phyloP scores from a whole-genome alignment of 1,140 invertebrate genomes.

The Trichomalopsis sarcophagae region DNA sequence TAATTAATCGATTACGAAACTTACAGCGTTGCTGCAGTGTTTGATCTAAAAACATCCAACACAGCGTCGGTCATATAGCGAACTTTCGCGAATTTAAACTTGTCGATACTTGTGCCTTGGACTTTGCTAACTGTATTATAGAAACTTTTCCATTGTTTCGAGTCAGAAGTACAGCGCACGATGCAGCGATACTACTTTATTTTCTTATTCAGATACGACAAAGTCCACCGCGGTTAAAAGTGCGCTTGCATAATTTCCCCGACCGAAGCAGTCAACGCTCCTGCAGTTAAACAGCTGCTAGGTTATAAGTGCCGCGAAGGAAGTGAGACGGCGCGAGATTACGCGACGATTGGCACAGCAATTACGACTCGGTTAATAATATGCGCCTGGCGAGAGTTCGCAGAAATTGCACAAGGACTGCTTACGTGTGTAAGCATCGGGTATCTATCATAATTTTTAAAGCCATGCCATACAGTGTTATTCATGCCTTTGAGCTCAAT shows the following conservation, averaged over 20 bases:
- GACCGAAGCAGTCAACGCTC: slow-evolving; percentile 20
- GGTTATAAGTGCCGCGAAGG: slow-evolving; percentile 1
- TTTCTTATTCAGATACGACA: not conserved
- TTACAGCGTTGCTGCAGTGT: too few relatives aligned
- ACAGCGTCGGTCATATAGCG: not conserved
- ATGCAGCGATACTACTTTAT: too few relatives aligned
- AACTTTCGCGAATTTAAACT: too few relatives aligned
- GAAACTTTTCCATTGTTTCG: too few relatives aligned
- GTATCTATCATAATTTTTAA: not conserved
- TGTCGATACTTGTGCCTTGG: too few relatives aligned
- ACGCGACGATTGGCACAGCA: slow-evolving; percentile 57
- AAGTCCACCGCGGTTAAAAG: not conserved
- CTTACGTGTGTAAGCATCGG: not conserved
- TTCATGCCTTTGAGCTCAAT: not conserved
- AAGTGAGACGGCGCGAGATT: slow-evolving; percentile 48
- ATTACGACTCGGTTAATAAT: slow-evolving; percentile 49
- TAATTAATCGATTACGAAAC: slow-evolving; percentile 15
- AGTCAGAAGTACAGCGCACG: too few relatives aligned
- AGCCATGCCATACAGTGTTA: not conserved
- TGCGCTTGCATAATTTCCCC: slow-evolving; percentile 30
- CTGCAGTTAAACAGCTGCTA: slow-evolving; percentile 22
- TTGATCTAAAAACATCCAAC: too few relatives aligned
- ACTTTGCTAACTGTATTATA: too few relatives aligned
- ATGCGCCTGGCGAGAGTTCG: slow-evolving; percentile 34
- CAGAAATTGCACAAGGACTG: slow-evolving; percentile 43